phyloP scores from a whole-genome alignment of 2,888 invertebrate genomes.

The Pandemis corylana region DNA sequence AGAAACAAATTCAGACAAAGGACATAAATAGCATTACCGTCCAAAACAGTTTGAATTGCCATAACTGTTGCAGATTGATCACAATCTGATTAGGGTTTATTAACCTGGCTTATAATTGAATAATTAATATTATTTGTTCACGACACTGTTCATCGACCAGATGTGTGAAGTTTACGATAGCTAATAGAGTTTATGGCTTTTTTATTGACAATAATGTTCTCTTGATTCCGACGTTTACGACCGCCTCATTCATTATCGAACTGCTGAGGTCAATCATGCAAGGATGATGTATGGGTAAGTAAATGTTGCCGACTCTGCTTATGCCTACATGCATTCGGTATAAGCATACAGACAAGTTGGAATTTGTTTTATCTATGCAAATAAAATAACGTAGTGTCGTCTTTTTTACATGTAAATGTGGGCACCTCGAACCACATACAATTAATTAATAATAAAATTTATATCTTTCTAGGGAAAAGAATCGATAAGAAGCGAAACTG shows the following conservation, averaged over 20 bases:
- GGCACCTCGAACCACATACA: constrained; percentile 56
- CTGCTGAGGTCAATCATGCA: constrained; percentile 80
- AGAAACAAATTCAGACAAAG: constrained; percentile 45
- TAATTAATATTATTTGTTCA: constrained; percentile 76
- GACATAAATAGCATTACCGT: constrained; percentile 40
- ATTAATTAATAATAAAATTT: constrained; percentile 64
- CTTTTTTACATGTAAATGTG: constrained; percentile 53
- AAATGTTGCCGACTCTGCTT: constrained; percentile 54
- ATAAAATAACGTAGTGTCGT: constrained; percentile 9
- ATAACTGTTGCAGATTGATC: constrained; percentile 28
- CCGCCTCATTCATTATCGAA: constrained; percentile 83
- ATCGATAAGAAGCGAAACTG: constrained; percentile 52
- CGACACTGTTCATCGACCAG: constrained; percentile 79
- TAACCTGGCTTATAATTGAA: constrained; percentile 63
- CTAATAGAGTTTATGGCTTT: constrained; percentile 84
- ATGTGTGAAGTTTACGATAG: constrained; percentile 81
- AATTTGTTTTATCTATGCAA: constrained; percentile 36
- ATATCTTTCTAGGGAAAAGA: constrained; percentile 58
- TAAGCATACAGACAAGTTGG: neutral
- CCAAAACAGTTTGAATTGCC: constrained; percentile 37
- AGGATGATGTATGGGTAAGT: constrained; percentile 64
- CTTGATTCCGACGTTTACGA: constrained; percentile 80
- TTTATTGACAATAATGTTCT: constrained; percentile 85
- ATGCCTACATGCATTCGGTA: constrained; percentile 40
- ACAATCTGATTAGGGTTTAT: constrained; percentile 41